phyloP scores from a whole-genome alignment of 1,140 invertebrate genomes.

The Colletes gigas region DNA sequence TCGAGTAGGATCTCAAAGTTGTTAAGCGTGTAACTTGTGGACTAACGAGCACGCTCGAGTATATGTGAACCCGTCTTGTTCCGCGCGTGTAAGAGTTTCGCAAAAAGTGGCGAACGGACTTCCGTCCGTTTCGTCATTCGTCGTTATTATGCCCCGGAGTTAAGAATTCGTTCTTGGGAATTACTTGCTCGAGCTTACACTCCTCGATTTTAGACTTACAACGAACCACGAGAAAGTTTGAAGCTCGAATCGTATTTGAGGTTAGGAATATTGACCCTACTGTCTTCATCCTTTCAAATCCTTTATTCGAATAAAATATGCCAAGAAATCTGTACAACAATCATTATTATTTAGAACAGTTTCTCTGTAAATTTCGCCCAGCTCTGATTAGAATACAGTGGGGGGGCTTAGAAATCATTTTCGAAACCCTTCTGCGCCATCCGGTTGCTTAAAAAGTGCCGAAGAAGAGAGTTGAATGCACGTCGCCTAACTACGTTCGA shows the following conservation, averaged over 20 bases:
- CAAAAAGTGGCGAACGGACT: conserved; percentile 40
- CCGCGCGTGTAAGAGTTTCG: not conserved
- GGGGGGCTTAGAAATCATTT: not conserved
- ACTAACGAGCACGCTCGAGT: not conserved
- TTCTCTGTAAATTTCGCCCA: too few species aligned
- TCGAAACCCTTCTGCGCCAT: not conserved
- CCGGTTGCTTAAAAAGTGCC: not conserved
- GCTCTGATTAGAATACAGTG: too few species aligned
- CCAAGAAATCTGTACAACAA: too few species aligned
- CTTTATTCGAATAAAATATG: too few species aligned
- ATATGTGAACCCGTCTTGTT: conserved; percentile 31
- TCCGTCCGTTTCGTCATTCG: conserved; percentile 39
- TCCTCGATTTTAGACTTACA: not conserved
- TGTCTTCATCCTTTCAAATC: too few species aligned
- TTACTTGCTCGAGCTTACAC: not conserved
- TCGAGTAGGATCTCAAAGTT: not conserved
- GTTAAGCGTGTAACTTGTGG: not conserved
- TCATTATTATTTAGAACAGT: too few species aligned
- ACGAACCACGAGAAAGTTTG: not conserved
- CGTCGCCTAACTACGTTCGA: too few species aligned
- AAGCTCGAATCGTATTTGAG: not conserved
- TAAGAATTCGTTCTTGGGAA: conserved; percentile 14
- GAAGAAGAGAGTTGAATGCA: too few species aligned
- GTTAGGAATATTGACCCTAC: too few species aligned
- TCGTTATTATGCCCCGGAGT: conserved; percentile 1